Evolutionary conservation across 2,797 vertebrate species (phyloP).

Genomic region (Chaunax sp.): DNA sequence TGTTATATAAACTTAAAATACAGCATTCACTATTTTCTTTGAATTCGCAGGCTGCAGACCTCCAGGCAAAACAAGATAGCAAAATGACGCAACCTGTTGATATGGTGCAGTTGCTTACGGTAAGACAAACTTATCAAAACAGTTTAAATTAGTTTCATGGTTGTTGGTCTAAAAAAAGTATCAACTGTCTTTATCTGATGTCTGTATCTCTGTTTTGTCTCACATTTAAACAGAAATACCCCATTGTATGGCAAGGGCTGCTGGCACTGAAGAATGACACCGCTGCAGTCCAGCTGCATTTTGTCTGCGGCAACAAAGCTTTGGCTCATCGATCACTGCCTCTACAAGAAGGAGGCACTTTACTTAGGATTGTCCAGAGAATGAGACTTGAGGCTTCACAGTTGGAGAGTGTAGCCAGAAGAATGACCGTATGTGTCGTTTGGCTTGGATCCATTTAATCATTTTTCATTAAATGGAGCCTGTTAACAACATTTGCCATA

Average conservation of each 20-base stretch:
- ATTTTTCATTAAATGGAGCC: constrained; percentile 1
- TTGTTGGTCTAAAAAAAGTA: constrained; percentile 4
- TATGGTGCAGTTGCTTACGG: constrained; percentile 96
- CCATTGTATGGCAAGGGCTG: constrained; percentile 98
- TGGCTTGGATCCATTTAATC: background rate
- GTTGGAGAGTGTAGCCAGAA: constrained; percentile 94
- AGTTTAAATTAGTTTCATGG: constrained; percentile 7
- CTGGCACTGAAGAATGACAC: constrained; percentile 98
- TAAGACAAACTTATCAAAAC: constrained; percentile 70
- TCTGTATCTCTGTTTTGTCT: constrained; percentile 34
- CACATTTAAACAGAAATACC: constrained; percentile 90
- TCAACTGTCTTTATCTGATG: constrained; percentile 32
- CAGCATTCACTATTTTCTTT: constrained; percentile 5
- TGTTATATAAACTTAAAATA: constrained; percentile 6
- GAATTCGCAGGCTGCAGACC: constrained; percentile 85
- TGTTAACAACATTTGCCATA: constrained; percentile 24
- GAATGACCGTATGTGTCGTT: constrained; percentile 90
- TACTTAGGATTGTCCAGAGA: constrained; percentile 94
- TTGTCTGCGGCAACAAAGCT: constrained; percentile 96
- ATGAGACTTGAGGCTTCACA: constrained; percentile 97
- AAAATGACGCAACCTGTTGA: constrained; percentile 92
- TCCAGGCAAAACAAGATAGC: constrained; percentile 83
- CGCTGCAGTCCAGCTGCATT: constrained; percentile 97
- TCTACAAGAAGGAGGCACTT: constrained; percentile 92
- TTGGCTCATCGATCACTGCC: constrained; percentile 95